These are phyloP conservation scores for Parnassius smintheus DNA, from an alignment of 2,888 invertebrate genomes.

Conservation along the genomic window DNA sequence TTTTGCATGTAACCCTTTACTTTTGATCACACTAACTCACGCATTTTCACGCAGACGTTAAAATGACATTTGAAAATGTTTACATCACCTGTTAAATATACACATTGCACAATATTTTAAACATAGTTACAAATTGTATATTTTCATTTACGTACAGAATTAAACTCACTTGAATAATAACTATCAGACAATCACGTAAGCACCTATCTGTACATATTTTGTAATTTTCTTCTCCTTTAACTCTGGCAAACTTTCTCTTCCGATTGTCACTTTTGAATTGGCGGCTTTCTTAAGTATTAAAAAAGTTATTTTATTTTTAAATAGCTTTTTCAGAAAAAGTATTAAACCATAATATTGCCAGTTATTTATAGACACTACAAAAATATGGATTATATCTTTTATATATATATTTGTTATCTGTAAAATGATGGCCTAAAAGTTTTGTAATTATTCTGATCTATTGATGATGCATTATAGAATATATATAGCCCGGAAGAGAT, in stretches of 20 bases:
- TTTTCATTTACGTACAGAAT: constrained; percentile 5
- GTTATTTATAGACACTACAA: no score
- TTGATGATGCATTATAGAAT: background rate
- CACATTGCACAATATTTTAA: constrained; percentile 7
- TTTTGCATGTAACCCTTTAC: constrained; percentile 61
- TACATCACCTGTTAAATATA: background rate
- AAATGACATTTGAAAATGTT: background rate
- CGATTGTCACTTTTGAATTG: background rate
- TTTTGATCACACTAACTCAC: constrained; percentile 33
- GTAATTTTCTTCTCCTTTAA: constrained; percentile 2
- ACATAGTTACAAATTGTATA: constrained; percentile 10
- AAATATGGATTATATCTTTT: no score
- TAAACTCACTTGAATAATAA: constrained; percentile 1
- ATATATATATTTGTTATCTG: no score
- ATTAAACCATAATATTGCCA: no score
- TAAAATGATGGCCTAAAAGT: no score
- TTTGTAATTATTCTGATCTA: no score
- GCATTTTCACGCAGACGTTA: constrained; percentile 33
- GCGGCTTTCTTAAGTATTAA: no score
- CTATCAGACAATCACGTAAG: background rate
- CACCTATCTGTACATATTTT: background rate
- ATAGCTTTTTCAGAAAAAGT: no score
- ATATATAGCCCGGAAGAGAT: constrained; percentile 12
- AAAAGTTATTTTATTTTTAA: no score
- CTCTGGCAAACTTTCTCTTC: constrained; percentile 18